Conservation (phyloP, 2,797 vertebrate species). For the Platyrinchus mystaceus region DNA sequence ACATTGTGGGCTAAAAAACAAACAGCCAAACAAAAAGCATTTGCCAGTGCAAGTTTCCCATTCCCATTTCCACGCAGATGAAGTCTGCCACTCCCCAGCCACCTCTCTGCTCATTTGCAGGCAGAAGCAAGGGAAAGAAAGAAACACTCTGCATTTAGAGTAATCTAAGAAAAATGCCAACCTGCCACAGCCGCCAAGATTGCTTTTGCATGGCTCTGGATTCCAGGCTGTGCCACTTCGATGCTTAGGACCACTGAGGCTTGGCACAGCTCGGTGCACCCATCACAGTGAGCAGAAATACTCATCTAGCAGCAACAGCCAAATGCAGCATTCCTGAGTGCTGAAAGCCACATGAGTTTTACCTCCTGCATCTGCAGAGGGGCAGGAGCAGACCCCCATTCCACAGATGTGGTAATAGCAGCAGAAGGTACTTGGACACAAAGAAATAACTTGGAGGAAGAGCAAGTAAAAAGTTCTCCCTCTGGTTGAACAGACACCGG, state of each 20-base stretch:
- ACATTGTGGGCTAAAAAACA: neutral
- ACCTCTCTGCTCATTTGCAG: neutral
- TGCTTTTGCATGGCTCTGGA: neutral
- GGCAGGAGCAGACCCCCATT: neutral
- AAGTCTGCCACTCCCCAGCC: neutral
- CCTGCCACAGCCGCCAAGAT: neutral
- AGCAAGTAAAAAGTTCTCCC: neutral
- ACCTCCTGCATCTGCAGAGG: neutral
- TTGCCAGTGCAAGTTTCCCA: neutral
- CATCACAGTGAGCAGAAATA: neutral
- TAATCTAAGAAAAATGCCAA: neutral
- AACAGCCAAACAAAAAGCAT: neutral
- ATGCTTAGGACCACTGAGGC: neutral
- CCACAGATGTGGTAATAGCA: neutral
- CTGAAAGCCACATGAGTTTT: neutral
- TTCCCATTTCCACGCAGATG: neutral
- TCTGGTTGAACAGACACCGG: neutral
- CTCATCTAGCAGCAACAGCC: neutral
- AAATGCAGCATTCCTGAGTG: neutral
- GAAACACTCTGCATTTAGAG: neutral
- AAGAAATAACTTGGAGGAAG: neutral
- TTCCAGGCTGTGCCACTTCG: fast-evolving
- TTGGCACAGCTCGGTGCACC: neutral
- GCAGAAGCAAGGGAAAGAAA: neutral
- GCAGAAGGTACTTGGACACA: neutral